These are phyloP conservation scores for Cheilosia vernalis DNA, from an alignment of 2,888 invertebrate species.

Conservation along the genomic window DNA sequence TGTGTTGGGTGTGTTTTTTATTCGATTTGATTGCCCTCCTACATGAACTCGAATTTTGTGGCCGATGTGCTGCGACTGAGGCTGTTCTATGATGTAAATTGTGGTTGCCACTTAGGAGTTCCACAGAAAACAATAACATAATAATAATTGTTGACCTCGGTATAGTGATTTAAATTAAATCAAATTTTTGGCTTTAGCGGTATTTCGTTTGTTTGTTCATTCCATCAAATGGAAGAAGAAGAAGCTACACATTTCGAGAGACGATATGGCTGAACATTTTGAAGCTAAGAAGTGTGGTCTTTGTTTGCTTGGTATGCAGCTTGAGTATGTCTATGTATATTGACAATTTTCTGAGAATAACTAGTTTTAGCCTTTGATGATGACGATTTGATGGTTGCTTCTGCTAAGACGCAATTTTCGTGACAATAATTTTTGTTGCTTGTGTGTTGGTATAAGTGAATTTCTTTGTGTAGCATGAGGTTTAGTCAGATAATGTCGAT, in stretches of 20 bases:
- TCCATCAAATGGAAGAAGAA: not conserved
- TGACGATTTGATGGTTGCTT: too few relatives aligned
- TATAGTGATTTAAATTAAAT: constrained; percentile 71
- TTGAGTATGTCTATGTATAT: too few relatives aligned
- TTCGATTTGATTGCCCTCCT: not conserved
- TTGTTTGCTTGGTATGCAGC: too few relatives aligned
- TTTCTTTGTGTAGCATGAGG: too few relatives aligned
- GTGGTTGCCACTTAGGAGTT: constrained; percentile 52
- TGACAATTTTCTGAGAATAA: too few relatives aligned
- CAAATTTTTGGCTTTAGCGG: not conserved
- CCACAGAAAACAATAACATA: constrained; percentile 47
- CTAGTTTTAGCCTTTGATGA: too few relatives aligned
- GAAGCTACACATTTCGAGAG: not conserved
- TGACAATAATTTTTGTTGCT: too few relatives aligned
- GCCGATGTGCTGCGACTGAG: not conserved
- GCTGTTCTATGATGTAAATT: constrained; percentile 31
- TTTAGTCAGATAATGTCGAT: too few relatives aligned
- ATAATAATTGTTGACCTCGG: constrained; percentile 73
- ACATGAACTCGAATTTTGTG: constrained; percentile 18
- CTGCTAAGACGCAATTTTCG: too few relatives aligned
- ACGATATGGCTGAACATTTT: not conserved
- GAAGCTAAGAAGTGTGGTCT: too few relatives aligned
- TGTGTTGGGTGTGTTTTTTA: not conserved
- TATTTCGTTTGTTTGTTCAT: not conserved
- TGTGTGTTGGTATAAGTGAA: too few relatives aligned